Base-by-base conservation (phyloP, 2,888 invertebrate genomes). In the Phrixothrix hirtus region DNA sequence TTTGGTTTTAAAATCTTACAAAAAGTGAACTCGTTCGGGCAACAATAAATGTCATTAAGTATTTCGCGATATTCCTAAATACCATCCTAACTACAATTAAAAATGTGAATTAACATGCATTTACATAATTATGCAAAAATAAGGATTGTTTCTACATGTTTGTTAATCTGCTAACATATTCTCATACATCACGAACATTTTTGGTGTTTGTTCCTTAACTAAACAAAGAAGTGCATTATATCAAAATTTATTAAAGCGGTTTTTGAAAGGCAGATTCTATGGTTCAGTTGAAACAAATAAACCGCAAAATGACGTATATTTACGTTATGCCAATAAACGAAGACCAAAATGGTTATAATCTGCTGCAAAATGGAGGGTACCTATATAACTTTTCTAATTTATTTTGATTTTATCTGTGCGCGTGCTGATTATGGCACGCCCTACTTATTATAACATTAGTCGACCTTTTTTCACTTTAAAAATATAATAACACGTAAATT, bases 261-360 rank as follows among this genome's bases (percentile, higher is more conserved):
- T 7, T 21, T 21, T 21, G 10, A 32, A 17, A 42, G 32, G 10
- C 12, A 11, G 21, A 21, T 39, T 32, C 52, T 30, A 43, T 43
- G 47, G 52, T 53, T 46, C 47, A 53, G 32, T 15, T 47, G 45
- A 47, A 41, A 47, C 35, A 37, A 31, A 47, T 27, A 56, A 58
- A 51, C 30, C 38, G 38, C 9, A 71, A 70, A 63, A 76, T 76
- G 76, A 76, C 76, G 55, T 76, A 72, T 64, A 76, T 76, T 60
- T 74, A 75, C 56, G 75, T 76, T 45, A 71, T 73, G 70, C 75
- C 76, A 32, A 63, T 74, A 52, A 68, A 70, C 60, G 74, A 73
- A 63, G 69, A 71, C 39, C 64, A 71, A 62, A 70, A 73, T 58
- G 73, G 73, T 48, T 71, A 73, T 59, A 71, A 72, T 62, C 60